These are phyloP conservation scores for Eupithecia pulchellata DNA, from an alignment of 2,888 invertebrate genomes.

Conservation along the genomic window DNA sequence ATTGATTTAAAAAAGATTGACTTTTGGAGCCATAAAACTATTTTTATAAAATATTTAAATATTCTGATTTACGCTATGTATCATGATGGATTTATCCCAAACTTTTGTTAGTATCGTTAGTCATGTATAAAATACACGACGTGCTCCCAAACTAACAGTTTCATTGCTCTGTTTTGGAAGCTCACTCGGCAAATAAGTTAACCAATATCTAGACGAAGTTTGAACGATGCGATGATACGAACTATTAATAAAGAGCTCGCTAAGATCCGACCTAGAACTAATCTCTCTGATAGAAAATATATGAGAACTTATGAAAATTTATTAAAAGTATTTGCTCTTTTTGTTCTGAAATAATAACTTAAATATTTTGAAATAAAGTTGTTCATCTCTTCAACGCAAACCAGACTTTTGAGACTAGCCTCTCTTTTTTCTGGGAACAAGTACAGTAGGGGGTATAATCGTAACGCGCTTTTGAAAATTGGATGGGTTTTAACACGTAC, in stretches of 20 bases:
- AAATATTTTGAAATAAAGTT: neutral
- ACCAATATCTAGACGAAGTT: conserved; percentile 38
- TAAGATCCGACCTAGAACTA: neutral
- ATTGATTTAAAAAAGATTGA: too few relatives aligned
- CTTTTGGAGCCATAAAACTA: too few relatives aligned
- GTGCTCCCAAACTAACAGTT: conserved; percentile 21
- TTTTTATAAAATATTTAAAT: too few relatives aligned
- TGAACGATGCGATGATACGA: conserved; percentile 19
- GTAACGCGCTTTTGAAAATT: too few relatives aligned
- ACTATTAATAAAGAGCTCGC: conserved; percentile 27
- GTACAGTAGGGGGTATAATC: neutral
- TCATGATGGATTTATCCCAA: neutral
- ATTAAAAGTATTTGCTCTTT: neutral
- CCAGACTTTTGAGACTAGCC: neutral
- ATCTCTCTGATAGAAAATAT: neutral
- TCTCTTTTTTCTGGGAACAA: neutral
- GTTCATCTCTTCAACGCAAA: neutral
- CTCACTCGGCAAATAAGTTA: conserved; percentile 43
- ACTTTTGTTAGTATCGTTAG: neutral
- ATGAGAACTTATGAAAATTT: neutral
- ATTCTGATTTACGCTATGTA: too few relatives aligned
- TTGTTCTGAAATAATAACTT: neutral
- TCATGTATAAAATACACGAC: conserved; percentile 7
- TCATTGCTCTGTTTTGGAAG: conserved; percentile 45
- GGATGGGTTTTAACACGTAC: too few relatives aligned